Conservation (phyloP, 2,797 vertebrate species). For the Sebastes itinus region DNA sequence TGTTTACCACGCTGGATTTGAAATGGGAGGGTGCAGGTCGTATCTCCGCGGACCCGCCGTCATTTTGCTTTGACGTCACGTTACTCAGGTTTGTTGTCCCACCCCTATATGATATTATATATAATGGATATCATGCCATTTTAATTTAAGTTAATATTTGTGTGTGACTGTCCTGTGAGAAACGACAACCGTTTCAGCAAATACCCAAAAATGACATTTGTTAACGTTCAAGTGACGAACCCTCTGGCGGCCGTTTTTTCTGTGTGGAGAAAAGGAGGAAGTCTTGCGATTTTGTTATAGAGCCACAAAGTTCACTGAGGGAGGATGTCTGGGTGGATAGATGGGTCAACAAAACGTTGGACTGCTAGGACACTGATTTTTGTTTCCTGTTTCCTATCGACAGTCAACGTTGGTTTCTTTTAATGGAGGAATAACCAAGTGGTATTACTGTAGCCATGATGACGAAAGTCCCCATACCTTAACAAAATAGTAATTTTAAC, state of each 20-base stretch:
- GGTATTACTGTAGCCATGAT: neutral
- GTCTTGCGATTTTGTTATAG: neutral
- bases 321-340: neutral
- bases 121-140: neutral
- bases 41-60: too few relatives aligned
- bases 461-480: neutral
- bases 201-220: neutral
- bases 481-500: neutral
- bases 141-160: neutral
- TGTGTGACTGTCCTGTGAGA: neutral
- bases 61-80: too few relatives aligned
- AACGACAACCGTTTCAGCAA: neutral
- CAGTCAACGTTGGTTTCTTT: neutral
- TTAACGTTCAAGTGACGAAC: neutral
- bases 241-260: neutral
- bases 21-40: too few relatives aligned
- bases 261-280: neutral
- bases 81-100: too few relatives aligned
- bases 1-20: too few relatives aligned
- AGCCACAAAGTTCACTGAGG: neutral
- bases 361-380: neutral
- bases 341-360: neutral
- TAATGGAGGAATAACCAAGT: neutral
- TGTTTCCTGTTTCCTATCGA: neutral
- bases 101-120: too few relatives aligned